phyloP scores from a whole-genome alignment of 2,888 invertebrate genomes.

The Aphodius sticticus region DNA sequence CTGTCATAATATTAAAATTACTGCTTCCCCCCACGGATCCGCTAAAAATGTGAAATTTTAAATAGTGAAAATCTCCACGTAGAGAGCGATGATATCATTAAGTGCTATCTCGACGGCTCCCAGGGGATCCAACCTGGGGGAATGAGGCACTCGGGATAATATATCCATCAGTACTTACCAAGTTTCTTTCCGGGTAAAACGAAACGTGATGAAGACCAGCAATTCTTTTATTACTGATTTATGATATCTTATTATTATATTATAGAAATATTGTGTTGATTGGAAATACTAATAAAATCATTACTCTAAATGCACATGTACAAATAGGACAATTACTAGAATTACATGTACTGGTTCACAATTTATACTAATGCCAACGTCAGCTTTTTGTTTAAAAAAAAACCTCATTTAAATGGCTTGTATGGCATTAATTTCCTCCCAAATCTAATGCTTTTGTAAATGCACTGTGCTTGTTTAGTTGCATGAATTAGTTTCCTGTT shows the following conservation, averaged over 20 bases:
- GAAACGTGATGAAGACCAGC: neutral
- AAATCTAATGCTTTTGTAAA: too few species aligned
- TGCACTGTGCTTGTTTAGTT: too few species aligned
- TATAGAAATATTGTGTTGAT: neutral
- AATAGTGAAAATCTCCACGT: conserved; percentile 52
- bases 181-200: neutral
- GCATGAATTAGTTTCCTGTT: too few species aligned
- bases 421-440: too few species aligned
- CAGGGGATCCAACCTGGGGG: conserved; percentile 51
- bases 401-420: too few species aligned
- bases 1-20: conserved; percentile 40
- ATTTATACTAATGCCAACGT: too few species aligned
- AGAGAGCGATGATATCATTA: conserved; percentile 52
- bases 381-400: too few species aligned
- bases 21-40: conserved; percentile 8
- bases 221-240: neutral
- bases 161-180: conserved; percentile 21
- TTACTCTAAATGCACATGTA: too few species aligned
- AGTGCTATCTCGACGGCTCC: conserved; percentile 51
- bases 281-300: too few species aligned
- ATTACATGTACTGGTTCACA: too few species aligned
- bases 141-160: conserved; percentile 5
- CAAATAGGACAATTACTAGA: too few species aligned
- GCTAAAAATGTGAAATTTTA: conserved; percentile 48
- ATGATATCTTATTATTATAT: neutral